Conservation (phyloP, 2,888 invertebrate species). For the Hypsopygia costalis region DNA sequence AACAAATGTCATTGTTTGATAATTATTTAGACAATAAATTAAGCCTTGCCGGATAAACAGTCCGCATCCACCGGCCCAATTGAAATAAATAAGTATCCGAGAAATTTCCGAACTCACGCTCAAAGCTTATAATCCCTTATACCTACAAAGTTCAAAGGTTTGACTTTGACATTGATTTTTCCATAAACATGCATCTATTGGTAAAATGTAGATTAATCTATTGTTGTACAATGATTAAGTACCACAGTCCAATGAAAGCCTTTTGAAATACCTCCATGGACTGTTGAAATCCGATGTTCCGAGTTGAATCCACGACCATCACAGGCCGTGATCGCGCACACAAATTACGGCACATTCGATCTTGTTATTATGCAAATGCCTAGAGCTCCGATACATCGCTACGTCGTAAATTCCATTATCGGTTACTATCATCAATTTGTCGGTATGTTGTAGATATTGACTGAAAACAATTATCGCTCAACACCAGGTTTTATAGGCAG, state of each 20-base stretch:
- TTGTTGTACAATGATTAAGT: no score
- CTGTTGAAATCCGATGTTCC: slow-evolving; percentile 13
- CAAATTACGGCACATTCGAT: slow-evolving; percentile 34
- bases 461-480: slow-evolving; percentile 2
- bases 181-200: no score
- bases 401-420: slow-evolving; percentile 30
- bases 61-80: no score
- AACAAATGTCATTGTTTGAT: no score
- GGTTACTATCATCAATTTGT: slow-evolving; percentile 18
- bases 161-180: no score
- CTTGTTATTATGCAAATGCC: slow-evolving; percentile 39
- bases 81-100: no score
- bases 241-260: background rate
- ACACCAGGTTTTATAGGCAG: background rate
- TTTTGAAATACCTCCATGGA: background rate
- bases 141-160: no score
- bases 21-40: no score
- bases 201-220: background rate
- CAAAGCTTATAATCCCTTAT: no score
- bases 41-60: no score
- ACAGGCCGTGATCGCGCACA: slow-evolving; percentile 25
- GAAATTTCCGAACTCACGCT: no score
- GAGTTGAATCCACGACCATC: slow-evolving; percentile 19
- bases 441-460: slow-evolving; percentile 14
- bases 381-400: slow-evolving; percentile 22